Evolutionary conservation across 2,113 vertebrate genomes (phyloP), one percentile per base, ranked within the genome.

Genomic region (Syrmaticus mikado): DNA sequence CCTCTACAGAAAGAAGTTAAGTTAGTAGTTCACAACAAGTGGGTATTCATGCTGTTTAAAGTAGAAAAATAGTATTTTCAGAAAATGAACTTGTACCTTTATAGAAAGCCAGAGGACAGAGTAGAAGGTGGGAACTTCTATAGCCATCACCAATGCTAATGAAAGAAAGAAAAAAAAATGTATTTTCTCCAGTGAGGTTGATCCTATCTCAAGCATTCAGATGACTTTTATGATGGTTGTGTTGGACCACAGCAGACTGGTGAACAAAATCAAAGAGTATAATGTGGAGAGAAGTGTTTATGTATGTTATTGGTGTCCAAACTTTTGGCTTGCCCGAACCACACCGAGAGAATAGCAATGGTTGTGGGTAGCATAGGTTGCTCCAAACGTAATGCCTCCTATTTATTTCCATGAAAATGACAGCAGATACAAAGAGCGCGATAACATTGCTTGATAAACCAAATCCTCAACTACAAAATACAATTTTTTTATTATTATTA

Each of bases 251-350:
- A 1, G 0, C 40, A 41, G 14, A 10, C 34, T 61, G 57, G 17
- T 71, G 34, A 55, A 72, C 6, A 11, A 13, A 21, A 32, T 30
- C 19, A n/a, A 55, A 36, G 8, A 60, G 12, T 77, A 18, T n/a
- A 89, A 61, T 0, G 0, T 13, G 22, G 27, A 82, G 8, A 15
- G 73, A 19, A 55, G 6, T 0, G 0, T 48, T 62, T 43, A 48
- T 64, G 34, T 41, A 55, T 67, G 60, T 22, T 52, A 27, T 27
- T 13, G 8, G 50, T 52, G 50, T 52, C 50, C 24, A 27, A 27
- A 25, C 50, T 27, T 52, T 52, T 15, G 50, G 25, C 25, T 52
- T 27, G 13, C 50, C 50, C 8, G 22, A 27, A 52, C 25, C 14
- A 27, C 50, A 27, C 46, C 12, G 2, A 52, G 25, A 52, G 25